These are phyloP conservation scores for Listrodromus nycthemerus DNA, from an alignment of 2,888 invertebrate genomes.

Conservation along the genomic window DNA sequence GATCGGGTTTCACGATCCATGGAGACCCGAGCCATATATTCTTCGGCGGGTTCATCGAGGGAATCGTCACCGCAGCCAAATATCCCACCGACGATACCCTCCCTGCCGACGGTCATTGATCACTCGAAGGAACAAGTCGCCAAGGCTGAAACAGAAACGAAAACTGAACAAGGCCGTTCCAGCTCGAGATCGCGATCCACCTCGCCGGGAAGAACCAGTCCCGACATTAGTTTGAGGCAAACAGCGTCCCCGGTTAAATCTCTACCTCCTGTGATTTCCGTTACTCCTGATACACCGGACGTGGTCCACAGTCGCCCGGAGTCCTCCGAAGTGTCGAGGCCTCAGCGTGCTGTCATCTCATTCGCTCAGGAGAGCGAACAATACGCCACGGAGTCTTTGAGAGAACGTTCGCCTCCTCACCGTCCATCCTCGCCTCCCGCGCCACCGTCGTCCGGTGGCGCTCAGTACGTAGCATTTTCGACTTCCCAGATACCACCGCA, in stretches of 20 bases:
- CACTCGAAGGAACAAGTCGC: constrained; percentile 18
- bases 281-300: constrained; percentile 78
- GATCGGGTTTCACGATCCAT: constrained; percentile 64
- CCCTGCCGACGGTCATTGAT: background rate
- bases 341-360: constrained; percentile 80
- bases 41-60: constrained; percentile 83
- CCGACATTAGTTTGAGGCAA: constrained; percentile 72
- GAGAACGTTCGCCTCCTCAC: constrained; percentile 70
- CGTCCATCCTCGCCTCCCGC: constrained; percentile 73
- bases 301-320: constrained; percentile 42
- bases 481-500: constrained; percentile 78
- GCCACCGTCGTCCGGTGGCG: constrained; percentile 63
- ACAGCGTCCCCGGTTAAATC: constrained; percentile 82
- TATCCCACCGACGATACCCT: constrained; percentile 14
- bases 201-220: constrained; percentile 64
- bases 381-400: constrained; percentile 56
- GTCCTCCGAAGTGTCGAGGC: constrained; percentile 66
- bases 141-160: constrained; percentile 32
- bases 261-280: constrained; percentile 81
- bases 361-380: constrained; percentile 83
- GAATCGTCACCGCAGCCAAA: constrained; percentile 52
- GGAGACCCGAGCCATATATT: constrained; percentile 76
- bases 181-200: constrained; percentile 75
- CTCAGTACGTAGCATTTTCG: constrained; percentile 78
- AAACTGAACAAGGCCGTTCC: constrained; percentile 53